Evolutionary conservation across 1,140 invertebrate species (phyloP), one percentile per base, ranked within the genome.

Genomic region (Amyelois transitella): DNA sequence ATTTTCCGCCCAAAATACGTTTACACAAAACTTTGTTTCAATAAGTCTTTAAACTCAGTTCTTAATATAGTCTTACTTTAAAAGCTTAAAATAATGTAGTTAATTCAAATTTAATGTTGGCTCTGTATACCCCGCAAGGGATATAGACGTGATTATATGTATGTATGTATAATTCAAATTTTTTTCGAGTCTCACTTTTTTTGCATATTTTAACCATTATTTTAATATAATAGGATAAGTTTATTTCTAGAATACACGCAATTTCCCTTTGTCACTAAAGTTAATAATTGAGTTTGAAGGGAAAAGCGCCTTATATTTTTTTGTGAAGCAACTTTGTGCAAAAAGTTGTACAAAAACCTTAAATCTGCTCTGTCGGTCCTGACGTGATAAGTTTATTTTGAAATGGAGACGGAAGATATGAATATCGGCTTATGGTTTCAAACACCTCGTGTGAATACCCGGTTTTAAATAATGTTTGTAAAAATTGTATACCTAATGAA

Each of bases 331-430:
- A 77, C 76, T 71, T 77, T 69, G 72, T 72, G 78, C 83, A 85
- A 87, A 86, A 83, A 76, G 73, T 58, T 49, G 53, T 43, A 51
- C 75, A 73, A 83, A 81, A 81, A 83, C 81, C 64, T 56, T 61
- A 82, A 82, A 74, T 68, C 72, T 65, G 64, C 68, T 72, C 62
- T 44, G 43, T 58, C 55, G 52, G 67, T 72, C 64, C 72, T 73
- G 73, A 82, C 72, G 68, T 77, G 80, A 86, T 83, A 82, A 81
- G 74, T 83, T 86, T 86, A 76, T 79, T 82, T 81, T 75, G 76
- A 75, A 85, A 81, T 62, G 28, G 69, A 75, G 72, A 75, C 57
- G 44, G 32, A 14, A 38, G 1, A 24, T 61, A 47, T 51, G 55
- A 55, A 58, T 66, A 66, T 64, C 59, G 61, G 60, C 55, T 72